Evolutionary conservation across 2,888 invertebrate genomes (phyloP).

Genomic region (Epirrhoe tristata): DNA sequence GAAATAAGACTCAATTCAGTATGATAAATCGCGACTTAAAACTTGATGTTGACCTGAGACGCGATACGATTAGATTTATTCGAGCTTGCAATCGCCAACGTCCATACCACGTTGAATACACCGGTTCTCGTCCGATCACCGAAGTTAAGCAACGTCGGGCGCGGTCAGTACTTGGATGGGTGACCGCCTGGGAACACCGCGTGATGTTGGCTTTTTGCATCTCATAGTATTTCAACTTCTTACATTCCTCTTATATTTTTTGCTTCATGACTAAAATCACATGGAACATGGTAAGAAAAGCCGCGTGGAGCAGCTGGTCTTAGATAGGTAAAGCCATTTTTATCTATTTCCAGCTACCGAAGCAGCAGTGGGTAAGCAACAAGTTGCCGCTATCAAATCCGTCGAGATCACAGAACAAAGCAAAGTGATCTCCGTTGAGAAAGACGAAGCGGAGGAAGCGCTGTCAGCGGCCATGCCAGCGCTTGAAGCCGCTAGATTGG

Average conservation of each 20-base stretch:
- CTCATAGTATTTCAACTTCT: neutral
- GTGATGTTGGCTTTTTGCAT: constrained; percentile 63
- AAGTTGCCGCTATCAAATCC: constrained; percentile 91
- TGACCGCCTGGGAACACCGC: constrained; percentile 73
- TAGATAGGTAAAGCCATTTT: neutral
- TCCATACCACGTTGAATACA: constrained; percentile 46
- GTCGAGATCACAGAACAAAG: constrained; percentile 93
- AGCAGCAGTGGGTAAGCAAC: constrained; percentile 91
- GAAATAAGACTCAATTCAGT: too few relatives aligned
- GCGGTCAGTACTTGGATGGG: constrained; percentile 69
- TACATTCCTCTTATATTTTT: neutral
- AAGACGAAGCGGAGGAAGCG: constrained; percentile 93
- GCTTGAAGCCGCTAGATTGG: constrained; percentile 91
- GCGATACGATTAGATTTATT: neutral
- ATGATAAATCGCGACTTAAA: too few relatives aligned
- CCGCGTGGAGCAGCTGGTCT: too few relatives aligned
- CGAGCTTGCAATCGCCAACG: constrained; percentile 25
- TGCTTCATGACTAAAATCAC: too few relatives aligned
- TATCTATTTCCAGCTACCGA: constrained; percentile 80
- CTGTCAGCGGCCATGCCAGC: constrained; percentile 94
- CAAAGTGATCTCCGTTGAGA: constrained; percentile 91
- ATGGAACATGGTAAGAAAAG: too few relatives aligned
- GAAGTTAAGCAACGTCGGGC: constrained; percentile 79
- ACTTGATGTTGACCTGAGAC: neutral
- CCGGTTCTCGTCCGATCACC: constrained; percentile 78